Evolutionary conservation across 2,888 invertebrate genomes (phyloP), one percentile per base, ranked within the genome.

Genomic region (Deilephila elpenor): DNA sequence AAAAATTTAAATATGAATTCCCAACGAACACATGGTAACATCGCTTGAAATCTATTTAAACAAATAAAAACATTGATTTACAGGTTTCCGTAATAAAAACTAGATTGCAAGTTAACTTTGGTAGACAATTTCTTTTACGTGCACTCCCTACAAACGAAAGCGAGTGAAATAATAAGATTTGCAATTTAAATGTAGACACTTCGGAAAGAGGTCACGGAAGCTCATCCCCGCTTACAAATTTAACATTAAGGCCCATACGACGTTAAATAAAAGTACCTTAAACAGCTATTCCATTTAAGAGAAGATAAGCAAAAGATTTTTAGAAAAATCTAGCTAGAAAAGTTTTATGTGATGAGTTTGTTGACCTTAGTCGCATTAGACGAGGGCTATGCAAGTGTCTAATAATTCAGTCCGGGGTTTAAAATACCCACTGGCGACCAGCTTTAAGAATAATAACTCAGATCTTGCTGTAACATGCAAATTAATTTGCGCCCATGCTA

Each of bases 141-240:
- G 60, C 60, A 60, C 14, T 60, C 60, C 60, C 7, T 25, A 60
- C 29, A 29, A 60, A 60, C 25, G 29, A 29, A 14, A 25, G 29
- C 29, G 29, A 29, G 17, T 32, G 14, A 32, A 62, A 19, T 62
- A 62, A 34, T 62, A 62, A 34, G 32, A 62, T 62, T 34, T 62
- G 61, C 61, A 62, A 62, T 32, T 62, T 29, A 34, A 62, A 62
- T 62, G 34, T 17, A 32, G 6, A 62, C 32, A 34, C 61, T 61
- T 61, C 1, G 32, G 32, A 62, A 62, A 62, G 34, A 32, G 61
- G 34, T 62, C 61, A 62, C 61, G 34, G 61, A 62, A 34, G 32
- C 61, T 6, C 19, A 62, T 34, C 7, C 34, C 61, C 34, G 19
- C 60, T 29, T 25, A 60, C 61, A 62, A 62, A 19, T 62, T 62